Base-by-base conservation (phyloP, 2,888 invertebrate species). In the Clitarchus hookeri region DNA sequence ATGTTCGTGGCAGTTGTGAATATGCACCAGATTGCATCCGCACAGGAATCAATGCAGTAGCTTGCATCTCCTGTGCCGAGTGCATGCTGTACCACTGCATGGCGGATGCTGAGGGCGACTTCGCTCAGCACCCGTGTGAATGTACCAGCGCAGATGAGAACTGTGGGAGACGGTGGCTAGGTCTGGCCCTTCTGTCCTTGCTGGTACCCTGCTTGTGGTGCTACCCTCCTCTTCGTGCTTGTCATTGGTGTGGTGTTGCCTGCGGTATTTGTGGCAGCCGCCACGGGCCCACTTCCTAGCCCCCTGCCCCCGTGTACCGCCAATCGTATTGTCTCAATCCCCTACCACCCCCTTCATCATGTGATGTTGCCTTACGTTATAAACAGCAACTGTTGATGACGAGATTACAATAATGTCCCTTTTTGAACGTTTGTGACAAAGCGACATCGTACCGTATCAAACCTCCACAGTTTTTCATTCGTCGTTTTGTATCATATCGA, bases 121-220 rank as follows among this genome's bases (percentile, higher is more conserved):
- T 96, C 91, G 94, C 94, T 85, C 94, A 95, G 90, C 97, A 96
- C 90, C 97, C 98, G 13, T 98, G 98, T 93, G 95, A 96, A 88
- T 97, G 97, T 92, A 89, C 89, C 84, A 88, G 89, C 27, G 87
- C 83, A 25, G 95, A 95, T 90, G 94, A 94, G 87, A 94, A 94
- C 87, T 97, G 96, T 92, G 93, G 95, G 86, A 96, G 96, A 89
- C 94, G 97, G 92, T 98, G 98, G 98, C 91, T 96, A 88, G 96
- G 97, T 86, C 92, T 98, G 89, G 95, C 97, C 48, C 93, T 98
- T 88, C 94, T 98, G 86, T 97, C 97, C 87, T 92, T 98, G 88
- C 92, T 98, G 89, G 96, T 98, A 90, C 98, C 98, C 89, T 98
- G 98, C 92, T 93, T 99, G 90, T 98, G 98, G 94, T 96, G 97